Evolutionary conservation across 2,888 invertebrate species (phyloP), one percentile per base, ranked within the genome.

Genomic region (Omphaloscelis lunosa): DNA sequence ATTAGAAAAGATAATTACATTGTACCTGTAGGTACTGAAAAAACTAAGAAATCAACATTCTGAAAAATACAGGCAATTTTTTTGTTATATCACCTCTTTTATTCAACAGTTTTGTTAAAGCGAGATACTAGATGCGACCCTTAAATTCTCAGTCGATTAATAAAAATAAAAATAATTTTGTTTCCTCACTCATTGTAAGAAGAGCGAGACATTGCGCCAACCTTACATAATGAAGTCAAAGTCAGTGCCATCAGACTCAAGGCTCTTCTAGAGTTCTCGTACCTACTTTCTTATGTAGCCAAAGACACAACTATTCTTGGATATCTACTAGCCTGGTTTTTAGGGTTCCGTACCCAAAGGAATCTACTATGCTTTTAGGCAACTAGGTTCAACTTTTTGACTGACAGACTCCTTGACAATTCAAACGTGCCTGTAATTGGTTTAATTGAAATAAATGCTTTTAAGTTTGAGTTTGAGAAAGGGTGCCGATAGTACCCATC

Each of bases 191-290:
- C 23, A 39, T 23, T 20, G 17, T 27, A 65, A 51, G 63, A 81
- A 65, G 65, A 53, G 23, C 39, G 27, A 17, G 80, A 51, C 51
- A 48, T 67, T 23, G 27, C 39, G 59, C 11, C 51, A 34, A 17
- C 39, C n/a, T 62, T 51, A 65, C 59, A 69, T 72, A 78, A 78
- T 69, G n/a, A 81, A 83, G 58, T 77, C 29, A 68, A 77, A 77
- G 58, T 56, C 71, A 56, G 48, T 3, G 12, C 29, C 59, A 41
- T 75, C 76, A 67, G 34, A n/a, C 39, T 68, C 71, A 29, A 81
- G 79, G 11, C 51, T 66, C 61, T 72, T 11, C 34, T 51, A 69
- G 34, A 45, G 45, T 34, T 45, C 68, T 83, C 41, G 39, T 65
- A 11, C 29, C 56, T 58, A 83, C 71, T 70, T 62, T 53, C 39